Base-by-base conservation (phyloP, 2,797 vertebrate species). In the Epinephelus malabaricus region DNA sequence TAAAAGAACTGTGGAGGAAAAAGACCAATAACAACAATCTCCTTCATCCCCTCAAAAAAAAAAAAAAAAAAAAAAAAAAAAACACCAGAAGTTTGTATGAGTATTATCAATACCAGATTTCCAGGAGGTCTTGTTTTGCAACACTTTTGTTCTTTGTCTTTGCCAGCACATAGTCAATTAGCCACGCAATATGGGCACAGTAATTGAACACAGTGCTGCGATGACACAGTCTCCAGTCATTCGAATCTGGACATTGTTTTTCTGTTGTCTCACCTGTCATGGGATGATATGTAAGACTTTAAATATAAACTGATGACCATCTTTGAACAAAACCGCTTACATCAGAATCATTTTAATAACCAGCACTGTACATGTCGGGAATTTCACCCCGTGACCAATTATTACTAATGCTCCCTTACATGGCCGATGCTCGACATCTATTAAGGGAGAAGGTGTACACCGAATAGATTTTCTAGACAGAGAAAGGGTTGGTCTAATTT, bases 171-270 rank as follows among this genome's bases (percentile, higher is more conserved):
- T 8, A 77, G 72, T 78, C 84, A 87, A 89, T 91, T 89, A 87
- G 79, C 86, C 62, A 88, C 53, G 75, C 85, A 83, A 73, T 79
- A 75, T 78, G 83, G 50, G 70, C 83, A 84, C 81, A 70, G 79
- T 90, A 89, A 91, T 89, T 90, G 70, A 90, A 91, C 86, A 88
- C 73, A 60, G 69, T 13, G 66, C 78, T 10, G 62, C 40, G 80
- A 87, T 81, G 81, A 85, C 75, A 53, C 15, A 58, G 69, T 80
- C 84, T 81, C 66, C 53, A 81, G 55, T 84, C 76, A 83, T 53
- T 79, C 15, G 25, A 64, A 79, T 90, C 71, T 67, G 85, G 84
- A 88, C 74, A 65, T 75, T 81, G 76, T 88, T 88, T 86, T 68
- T 6, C 73, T 53, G 64, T 79, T 61, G 82, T 86, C 79, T 84